Conservation (phyloP, 2,888 invertebrate genomes). For the Coleophora deauratella region DNA sequence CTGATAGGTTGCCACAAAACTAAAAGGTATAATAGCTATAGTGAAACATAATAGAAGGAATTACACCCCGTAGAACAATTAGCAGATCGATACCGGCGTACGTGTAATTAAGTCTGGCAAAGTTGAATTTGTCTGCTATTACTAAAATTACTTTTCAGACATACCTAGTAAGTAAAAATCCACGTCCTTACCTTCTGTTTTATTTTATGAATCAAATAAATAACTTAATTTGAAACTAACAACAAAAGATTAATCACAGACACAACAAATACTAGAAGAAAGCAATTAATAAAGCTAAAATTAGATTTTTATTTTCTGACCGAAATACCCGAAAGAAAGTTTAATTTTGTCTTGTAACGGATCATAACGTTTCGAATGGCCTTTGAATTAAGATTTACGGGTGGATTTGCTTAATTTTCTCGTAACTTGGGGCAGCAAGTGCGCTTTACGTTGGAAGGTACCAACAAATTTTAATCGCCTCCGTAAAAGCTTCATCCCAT, state of each 20-base stretch:
- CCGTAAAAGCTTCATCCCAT: constrained; percentile 2
- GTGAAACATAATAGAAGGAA: background rate
- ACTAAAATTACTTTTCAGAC: too few species aligned
- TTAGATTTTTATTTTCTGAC: background rate
- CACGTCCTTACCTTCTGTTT: too few species aligned
- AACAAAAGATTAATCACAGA: too few species aligned
- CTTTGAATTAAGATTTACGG: constrained; percentile 20
- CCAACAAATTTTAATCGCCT: constrained; percentile 19
- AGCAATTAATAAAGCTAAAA: background rate
- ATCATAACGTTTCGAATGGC: constrained; percentile 9
- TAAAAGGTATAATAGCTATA: constrained; percentile 7
- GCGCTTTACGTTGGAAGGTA: constrained; percentile 19
- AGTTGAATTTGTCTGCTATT: too few species aligned
- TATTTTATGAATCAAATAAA: too few species aligned
- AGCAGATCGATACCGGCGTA: too few species aligned
- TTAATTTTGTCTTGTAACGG: constrained; percentile 7
- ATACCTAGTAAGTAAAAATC: too few species aligned
- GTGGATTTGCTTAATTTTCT: constrained; percentile 22
- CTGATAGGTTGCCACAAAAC: constrained; percentile 17
- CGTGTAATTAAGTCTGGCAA: too few species aligned
- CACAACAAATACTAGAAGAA: background rate
- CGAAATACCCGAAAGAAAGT: background rate
- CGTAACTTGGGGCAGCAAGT: constrained; percentile 20
- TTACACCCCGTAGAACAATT: too few species aligned
- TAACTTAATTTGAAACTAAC: too few species aligned